Percentiles rank a stretch among this genome's conserved stretches.
phyloP scores from a whole-genome alignment of 2,113 vertebrate genomes.

The Apodemus speciosus region DNA sequence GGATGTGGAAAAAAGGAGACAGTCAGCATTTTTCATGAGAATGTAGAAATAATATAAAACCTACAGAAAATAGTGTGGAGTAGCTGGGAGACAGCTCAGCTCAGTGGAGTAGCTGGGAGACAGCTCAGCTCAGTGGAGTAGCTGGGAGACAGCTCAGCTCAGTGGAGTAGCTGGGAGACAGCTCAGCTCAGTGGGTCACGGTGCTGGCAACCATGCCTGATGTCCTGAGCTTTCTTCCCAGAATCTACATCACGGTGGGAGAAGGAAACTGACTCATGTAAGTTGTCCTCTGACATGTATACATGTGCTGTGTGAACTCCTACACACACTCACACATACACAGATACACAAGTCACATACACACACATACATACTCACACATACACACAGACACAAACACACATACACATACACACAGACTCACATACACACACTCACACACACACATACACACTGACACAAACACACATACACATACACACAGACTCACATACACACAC shows the following conservation, averaged over 20 bases:
- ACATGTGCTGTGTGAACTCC: not conserved
- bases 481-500: not conserved
- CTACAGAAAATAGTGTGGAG: not conserved
- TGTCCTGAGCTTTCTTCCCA: not conserved
- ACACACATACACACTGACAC: too few species aligned
- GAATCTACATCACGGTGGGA: not conserved
- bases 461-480: too few species aligned
- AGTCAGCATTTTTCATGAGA: not conserved
- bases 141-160: not conserved
- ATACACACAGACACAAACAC: too few species aligned
- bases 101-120: not conserved
- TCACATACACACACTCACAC: too few species aligned
- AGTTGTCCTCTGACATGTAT: not conserved
- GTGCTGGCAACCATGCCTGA: not conserved
- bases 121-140: not conserved
- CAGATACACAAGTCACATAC: not conserved
- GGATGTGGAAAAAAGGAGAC: not conserved
- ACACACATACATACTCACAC: too few species aligned
- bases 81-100: not conserved
- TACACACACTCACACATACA: not conserved
- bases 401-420: too few species aligned
- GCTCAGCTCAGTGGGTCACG: not conserved
- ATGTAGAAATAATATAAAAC: not conserved
- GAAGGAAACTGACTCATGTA: not conserved
- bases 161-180: not conserved